Evolutionary conservation across 2,797 vertebrate genomes (phyloP), one percentile per base, ranked within the genome.

Genomic region (Gila robusta): DNA sequence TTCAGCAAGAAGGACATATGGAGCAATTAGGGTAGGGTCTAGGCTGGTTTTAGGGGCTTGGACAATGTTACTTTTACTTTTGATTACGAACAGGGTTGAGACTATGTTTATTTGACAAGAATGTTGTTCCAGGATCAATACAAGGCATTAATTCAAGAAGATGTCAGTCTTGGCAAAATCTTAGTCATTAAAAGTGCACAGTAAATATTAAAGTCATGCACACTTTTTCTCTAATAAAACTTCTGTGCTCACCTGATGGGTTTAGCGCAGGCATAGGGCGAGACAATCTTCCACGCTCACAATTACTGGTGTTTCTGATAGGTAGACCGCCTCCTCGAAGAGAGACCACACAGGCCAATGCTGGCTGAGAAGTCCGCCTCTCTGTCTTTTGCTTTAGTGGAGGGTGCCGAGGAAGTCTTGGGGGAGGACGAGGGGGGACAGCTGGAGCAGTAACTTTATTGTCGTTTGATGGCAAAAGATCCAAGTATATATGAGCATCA

Each of bases 401-500:
- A 1, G 41, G 62, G 16, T 28, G 35, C 4, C 3, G 26, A 64
- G 87, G 85, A 23, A 70, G 66, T 49, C 67, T 81, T 23, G 86
- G 88, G 8, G 72, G 84, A 16, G 86, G 88, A 56, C 70, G 83
- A 28, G 67, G 80, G 28, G 84, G 84, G 6, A 87, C 64, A 54
- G 47, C 37, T 12, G 84, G 72, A 16, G 76, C 16, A 32, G 23
- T 26, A 39, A 49, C 21, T 47, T 21, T 66, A 3, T 39, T 66
- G 6, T 79, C 35, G 16, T 77, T 71, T 49, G 89, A 89, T 59
- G 89, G 89, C 47, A 82, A 88, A 44, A 90, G 52, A 44, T 89
- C 86, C 54, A 90, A 64, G 64, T 90, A 90, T 39, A 90, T 7
- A 23, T 83, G 82, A 54, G 73, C 78, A 64, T 86, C 79, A 0